Percentiles rank a stretch among this genome's conserved stretches.
Conservation (phyloP, 2,113 vertebrate species). For the Albula goreensis region DNA sequence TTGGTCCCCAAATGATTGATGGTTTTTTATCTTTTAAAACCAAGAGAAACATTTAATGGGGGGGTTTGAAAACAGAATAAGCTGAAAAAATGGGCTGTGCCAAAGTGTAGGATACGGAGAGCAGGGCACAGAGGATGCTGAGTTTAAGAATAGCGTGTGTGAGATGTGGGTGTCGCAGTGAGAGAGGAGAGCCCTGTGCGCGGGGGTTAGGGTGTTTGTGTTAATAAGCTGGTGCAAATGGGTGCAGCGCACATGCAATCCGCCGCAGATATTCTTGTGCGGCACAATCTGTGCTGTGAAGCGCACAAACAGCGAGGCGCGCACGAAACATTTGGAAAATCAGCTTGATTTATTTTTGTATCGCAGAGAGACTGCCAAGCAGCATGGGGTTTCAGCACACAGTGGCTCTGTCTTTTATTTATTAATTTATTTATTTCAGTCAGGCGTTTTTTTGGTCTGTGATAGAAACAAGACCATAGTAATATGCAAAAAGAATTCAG, state of each 20-base stretch:
- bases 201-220: conserved; percentile 74
- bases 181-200: conserved; percentile 53
- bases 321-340: conserved; percentile 81
- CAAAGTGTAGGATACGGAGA: no score
- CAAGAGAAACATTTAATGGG: no score
- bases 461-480: neutral
- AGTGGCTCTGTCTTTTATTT: conserved; percentile 66
- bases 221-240: conserved; percentile 74
- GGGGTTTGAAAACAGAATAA: no score
- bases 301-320: conserved; percentile 69
- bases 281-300: conserved; percentile 80
- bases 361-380: conserved; percentile 72
- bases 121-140: no score
- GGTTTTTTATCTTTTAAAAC: no score
- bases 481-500: neutral
- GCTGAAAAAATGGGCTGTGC: no score
- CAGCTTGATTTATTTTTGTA: conserved; percentile 85
- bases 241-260: conserved; percentile 45
- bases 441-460: neutral
- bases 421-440: neutral
- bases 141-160: neutral
- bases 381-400: conserved; percentile 79
- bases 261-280: conserved; percentile 68
- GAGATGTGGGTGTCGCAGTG: conserved; percentile 36
- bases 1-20: no score